These are phyloP conservation scores for Notiomystis cincta DNA, from an alignment of 2,113 vertebrate species.

Conservation along the genomic window DNA sequence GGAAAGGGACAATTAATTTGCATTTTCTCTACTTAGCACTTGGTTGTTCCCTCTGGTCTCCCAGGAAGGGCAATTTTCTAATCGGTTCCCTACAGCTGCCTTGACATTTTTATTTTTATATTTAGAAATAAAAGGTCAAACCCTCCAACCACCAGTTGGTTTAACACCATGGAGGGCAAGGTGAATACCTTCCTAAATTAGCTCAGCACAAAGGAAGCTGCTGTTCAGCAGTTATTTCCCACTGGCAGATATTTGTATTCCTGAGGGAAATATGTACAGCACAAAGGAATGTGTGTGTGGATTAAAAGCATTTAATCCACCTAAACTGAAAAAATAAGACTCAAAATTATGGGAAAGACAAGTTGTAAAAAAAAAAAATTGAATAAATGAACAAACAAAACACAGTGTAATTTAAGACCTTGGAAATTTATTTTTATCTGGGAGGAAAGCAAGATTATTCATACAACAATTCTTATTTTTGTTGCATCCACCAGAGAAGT, in stretches of 20 bases:
- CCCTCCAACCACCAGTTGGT: background rate
- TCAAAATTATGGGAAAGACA: background rate
- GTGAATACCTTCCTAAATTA: background rate
- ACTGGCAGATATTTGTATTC: background rate
- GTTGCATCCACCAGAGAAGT: background rate
- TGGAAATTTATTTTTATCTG: background rate
- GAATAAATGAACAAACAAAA: background rate
- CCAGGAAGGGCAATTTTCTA: background rate
- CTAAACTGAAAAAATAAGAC: background rate
- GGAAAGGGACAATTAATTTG: background rate
- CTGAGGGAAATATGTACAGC: background rate
- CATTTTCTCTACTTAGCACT: background rate
- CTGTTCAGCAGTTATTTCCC: background rate
- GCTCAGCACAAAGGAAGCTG: background rate
- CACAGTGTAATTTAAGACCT: background rate
- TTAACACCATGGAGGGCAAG: background rate
- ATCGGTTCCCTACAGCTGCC: background rate
- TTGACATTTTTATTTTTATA: background rate
- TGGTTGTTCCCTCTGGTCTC: background rate
- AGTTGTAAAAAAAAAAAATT: background rate
- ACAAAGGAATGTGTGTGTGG: background rate
- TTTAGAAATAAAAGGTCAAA: background rate
- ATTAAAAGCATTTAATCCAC: background rate
- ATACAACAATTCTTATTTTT: background rate
- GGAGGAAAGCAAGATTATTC: background rate